Base-by-base conservation (phyloP, 2,888 invertebrate genomes). In the Drosophila austrosaltans region DNA sequence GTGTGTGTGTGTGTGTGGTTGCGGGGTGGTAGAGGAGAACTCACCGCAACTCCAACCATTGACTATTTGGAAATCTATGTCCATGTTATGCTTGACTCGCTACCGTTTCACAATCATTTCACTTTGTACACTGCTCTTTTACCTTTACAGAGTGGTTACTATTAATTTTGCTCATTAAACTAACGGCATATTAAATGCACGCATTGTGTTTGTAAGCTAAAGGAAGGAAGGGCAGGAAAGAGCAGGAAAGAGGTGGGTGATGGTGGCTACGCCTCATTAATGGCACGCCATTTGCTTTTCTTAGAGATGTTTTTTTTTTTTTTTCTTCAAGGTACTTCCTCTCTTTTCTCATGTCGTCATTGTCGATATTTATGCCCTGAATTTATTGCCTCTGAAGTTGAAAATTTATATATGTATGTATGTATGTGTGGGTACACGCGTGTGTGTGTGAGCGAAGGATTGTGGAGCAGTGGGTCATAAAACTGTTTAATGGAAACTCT, bases 111-210 rank as follows among this genome's bases (percentile, higher is more conserved):
- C n/a, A 53, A 53, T 8, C 44, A 48, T n/a, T 25, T 53, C 8
- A 32, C 10, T 56, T 54, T 42, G 56, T 42, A n/a, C 36, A 36
- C 36, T 61, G 22, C 42, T 40, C 44, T 59, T 59, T 59, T 59
- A 25, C 42, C 57, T 57, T 57, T 22, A 7, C 54, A 39, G 39
- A 20, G 56, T 56, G 36, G 44, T 25, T 3, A 32, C 79, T 76
- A 84, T 81, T 82, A 75, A 82, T 78, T 76, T 70, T 72, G 53
- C 72, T 74, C 75, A 81, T 83, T 81, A 77, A 72, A 72, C 74
- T 76, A 75, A 79, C 66, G 54, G 74, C 68, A 79, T 70, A 82
- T 82, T 79, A 81, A 81, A 79, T 76, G 81, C 82, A 83, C 84
- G 72, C 74, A 75, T 66, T 36, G 28, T 75, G 53, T 72, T 53